phyloP scores from a whole-genome alignment of 2,113 vertebrate species.

The Seriola quinqueradiata region DNA sequence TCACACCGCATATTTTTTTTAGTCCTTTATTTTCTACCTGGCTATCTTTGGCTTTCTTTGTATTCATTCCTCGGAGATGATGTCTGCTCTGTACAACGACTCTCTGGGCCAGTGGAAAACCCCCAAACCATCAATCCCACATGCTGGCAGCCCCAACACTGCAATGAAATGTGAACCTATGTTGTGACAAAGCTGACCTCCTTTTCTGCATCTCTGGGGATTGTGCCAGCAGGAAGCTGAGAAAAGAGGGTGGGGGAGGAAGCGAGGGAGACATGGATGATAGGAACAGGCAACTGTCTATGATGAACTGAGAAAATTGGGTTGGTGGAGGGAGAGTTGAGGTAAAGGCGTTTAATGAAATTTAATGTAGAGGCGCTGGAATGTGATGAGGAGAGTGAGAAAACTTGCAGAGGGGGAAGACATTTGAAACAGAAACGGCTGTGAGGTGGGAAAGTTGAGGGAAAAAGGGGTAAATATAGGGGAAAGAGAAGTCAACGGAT shows the following conservation, averaged over 20 bases:
- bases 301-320: slow-evolving; percentile 52
- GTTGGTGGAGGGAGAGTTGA: slow-evolving; percentile 41
- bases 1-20: neutral
- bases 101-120: slow-evolving; percentile 50
- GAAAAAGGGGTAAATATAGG: slow-evolving; percentile 14
- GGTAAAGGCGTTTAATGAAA: slow-evolving; percentile 34
- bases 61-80: slow-evolving; percentile 7
- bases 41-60: slow-evolving; percentile 29
- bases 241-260: slow-evolving; percentile 38
- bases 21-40: neutral
- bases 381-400: slow-evolving; percentile 4
- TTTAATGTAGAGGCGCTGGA: slow-evolving; percentile 7
- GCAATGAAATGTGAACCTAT: slow-evolving; percentile 63
- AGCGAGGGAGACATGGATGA: slow-evolving; percentile 20
- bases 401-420: neutral
- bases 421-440: neutral
- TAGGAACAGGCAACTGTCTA: slow-evolving; percentile 43
- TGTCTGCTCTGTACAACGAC: slow-evolving; percentile 24
- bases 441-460: neutral
- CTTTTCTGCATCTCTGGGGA: slow-evolving; percentile 69
- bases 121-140: slow-evolving; percentile 60
- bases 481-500: slow-evolving; percentile 5
- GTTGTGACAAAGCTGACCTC: slow-evolving; percentile 78
- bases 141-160: slow-evolving; percentile 43
- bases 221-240: slow-evolving; percentile 49